Base-by-base conservation (phyloP, 2,888 invertebrate species). In the Rutpela maculata region DNA sequence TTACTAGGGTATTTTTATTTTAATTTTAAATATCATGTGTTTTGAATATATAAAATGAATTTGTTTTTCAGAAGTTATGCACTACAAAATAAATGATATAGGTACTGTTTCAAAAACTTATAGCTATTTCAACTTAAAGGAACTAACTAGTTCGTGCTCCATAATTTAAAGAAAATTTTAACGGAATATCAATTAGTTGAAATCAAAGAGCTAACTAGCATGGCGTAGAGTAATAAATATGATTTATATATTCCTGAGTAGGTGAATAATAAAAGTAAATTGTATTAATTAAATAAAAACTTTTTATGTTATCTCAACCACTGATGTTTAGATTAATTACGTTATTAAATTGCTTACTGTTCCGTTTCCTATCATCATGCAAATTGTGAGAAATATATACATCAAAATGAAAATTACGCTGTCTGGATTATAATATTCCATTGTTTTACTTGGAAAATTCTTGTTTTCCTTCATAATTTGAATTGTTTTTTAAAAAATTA, bases 291-390 rank as follows among this genome's bases (percentile, higher is more conserved):
- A 70, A 70, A 70, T 70, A 70, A 70, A 70, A 70, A 57, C 60
- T 70, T 60, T 60, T 70, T 26, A 35, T 60, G 43, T 70, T 70
- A 70, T 70, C 70, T 59, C 65, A 15, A 43, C 60, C 50, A 60
- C 60, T 22, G 70, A 80, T 81, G 77, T 79, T 75, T 71, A 70
- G 76, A 81, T 81, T 79, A 79, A 81, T 75, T 76, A 67, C 76
- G 59, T 78, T 78, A 67, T 75, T 79, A 77, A 75, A 78, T 57
- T 57, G 59, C 19, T 56, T 57, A 66, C 66, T 59, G 74, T 66
- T 74, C 74, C 74, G 74, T 74, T 74, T 74, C 65, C 67, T 74
- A 66, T 43, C 57, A 74, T 74, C 67, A 74, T 74, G 74, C 66
- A 66, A 67, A 74, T 74, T 60, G 57, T 74, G 74, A 74, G 74